Base-by-base conservation (phyloP, 2,113 vertebrate genomes). In the Psittacula cyanocephala region DNA sequence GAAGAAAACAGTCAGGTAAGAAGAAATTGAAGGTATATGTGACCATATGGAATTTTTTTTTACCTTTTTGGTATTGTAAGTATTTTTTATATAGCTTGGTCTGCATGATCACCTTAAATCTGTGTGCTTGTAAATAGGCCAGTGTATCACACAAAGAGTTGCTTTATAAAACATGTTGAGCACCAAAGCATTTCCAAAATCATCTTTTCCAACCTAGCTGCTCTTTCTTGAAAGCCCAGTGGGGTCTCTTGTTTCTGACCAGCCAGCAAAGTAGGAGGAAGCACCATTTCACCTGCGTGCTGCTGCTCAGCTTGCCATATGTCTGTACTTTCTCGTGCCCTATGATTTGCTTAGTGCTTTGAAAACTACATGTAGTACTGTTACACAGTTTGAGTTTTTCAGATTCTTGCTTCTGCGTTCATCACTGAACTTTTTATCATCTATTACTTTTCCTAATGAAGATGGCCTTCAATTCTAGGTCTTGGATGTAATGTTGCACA, bases 111-210 rank as follows among this genome's bases (percentile, higher is more conserved):
- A 11, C 55, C 69, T 49, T 86, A 65, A 91, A 86, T 64, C 39
- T 68, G 7, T 6, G 2, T 78, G 47, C 43, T 88, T 86, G 23
- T 79, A 60, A 81, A 22, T 28, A 89, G 67, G 67, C 28, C 55
- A 41, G 13, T 53, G 37, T 68, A 12, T 35, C 59, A n/a, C 84
- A 28, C 33, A 81, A 55, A 81, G 52, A 81, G 37, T 71, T 91
- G 46, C 64, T 60, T 22, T 95, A 55, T 75, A 89, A 86, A 89
- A 59, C 10, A 10, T 44, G 12, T 62, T 86, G 68, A 78, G 68
- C 75, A 75, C 93, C 87, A 93, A 89, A 89, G 44, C 80, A 50
- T 91, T 95, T 90, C 57, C 31, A 86, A 82, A 81, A 33, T 78
- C 44, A 3, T 37, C 9, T 69, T 88, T 88, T 81, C 72, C 68